Conservation (phyloP, 2,113 vertebrate genomes). For the Sylvicapra grimmia region DNA sequence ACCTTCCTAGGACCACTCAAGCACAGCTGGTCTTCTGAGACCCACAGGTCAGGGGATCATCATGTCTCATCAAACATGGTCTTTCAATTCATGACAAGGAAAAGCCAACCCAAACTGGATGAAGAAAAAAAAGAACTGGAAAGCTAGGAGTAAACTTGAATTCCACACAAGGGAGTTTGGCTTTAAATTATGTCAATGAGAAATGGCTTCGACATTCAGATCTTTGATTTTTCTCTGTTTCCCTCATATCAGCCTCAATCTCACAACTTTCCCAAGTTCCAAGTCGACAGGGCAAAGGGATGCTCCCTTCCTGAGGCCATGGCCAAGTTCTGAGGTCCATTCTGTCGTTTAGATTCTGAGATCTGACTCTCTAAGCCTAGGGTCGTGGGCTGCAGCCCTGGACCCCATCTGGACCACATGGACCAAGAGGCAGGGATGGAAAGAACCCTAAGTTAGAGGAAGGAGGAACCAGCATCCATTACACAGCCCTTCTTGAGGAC, state of each 20-base stretch:
- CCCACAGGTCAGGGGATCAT: accelerated
- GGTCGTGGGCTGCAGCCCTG: accelerated
- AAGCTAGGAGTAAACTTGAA: neutral
- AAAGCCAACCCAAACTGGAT: neutral
- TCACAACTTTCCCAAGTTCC: accelerated
- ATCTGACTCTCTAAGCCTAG: accelerated
- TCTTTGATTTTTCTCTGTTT: no score
- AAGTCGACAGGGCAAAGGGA: neutral
- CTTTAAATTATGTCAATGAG: neutral
- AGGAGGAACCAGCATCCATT: accelerated
- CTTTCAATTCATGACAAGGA: neutral
- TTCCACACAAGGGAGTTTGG: neutral
- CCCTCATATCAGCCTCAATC: neutral
- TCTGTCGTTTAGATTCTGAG: accelerated
- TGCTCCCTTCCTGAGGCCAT: neutral
- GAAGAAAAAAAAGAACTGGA: neutral
- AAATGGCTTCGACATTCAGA: neutral
- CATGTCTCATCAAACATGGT: neutral
- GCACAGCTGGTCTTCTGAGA: accelerated
- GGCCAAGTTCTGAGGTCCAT: no score
- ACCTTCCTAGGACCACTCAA: neutral
- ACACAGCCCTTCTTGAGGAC: neutral
- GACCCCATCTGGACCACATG: accelerated
- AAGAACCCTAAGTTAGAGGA: neutral
- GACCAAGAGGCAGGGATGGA: neutral